Base-by-base conservation (phyloP, 2,888 invertebrate species). In the Carterocephalus palaemon region DNA sequence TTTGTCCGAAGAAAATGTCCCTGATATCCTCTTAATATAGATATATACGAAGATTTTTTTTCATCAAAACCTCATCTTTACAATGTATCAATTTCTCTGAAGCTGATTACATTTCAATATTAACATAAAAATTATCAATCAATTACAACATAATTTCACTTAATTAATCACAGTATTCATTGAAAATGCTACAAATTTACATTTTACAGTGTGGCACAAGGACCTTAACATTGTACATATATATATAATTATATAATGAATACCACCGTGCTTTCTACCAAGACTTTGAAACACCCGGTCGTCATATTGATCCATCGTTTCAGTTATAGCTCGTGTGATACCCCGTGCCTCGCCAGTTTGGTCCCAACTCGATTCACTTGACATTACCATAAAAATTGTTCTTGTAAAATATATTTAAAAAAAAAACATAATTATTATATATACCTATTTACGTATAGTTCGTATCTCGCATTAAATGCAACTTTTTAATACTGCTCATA, bases 281-380 rank as follows among this genome's bases (percentile, higher is more conserved):
- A 67, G 70, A 67, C 63, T 73, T 73, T 74, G 75, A 80, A 77
- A 79, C 79, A 69, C 73, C 68, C 67, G 64, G 37, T 46, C 31
- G 33, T 24, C 29, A 32, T 39, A 49, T 49, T 47, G 45, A 48
- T 40, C 39, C 29, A 29, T 22, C 20, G 2, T 13, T 29, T 39
- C 26, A 23, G 23, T 5, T 29, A 39, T 22, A 39, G 39, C 37
- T 51, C 48, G 46, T 53, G 61, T 73, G 60, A 69, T 59, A 59
- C 64, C 61, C 54, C 67, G 48, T 59, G 69, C 69, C 81, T 82
- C 80, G 83, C 84, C 84, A 82, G 84, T 83, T 83, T 86, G 85
- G 85, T 83, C 85, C 85, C 85, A 59, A 55, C 62, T 56, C 54
- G 33, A 53, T 40, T 52, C 33, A 23, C 40, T 49, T 39, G 48